Percentiles rank a stretch among this genome's conserved stretches.
Evolutionary conservation across 1,140 invertebrate genomes (phyloP).

Genomic region (Eubasilissa regina): DNA sequence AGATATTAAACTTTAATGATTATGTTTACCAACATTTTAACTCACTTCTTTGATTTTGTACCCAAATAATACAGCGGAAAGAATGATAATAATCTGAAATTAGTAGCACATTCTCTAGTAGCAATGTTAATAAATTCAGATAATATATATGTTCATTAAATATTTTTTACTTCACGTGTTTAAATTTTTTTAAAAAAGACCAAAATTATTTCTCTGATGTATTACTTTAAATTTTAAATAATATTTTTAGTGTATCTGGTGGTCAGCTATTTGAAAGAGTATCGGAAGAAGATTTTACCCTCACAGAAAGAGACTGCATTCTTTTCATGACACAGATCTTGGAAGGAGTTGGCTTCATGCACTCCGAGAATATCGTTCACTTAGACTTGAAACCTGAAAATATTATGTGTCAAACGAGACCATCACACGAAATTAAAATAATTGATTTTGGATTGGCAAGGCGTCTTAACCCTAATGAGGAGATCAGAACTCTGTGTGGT

Average conservation of each 20-base stretch:
- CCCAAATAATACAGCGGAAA: too few species aligned
- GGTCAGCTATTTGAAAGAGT: conserved; percentile 95
- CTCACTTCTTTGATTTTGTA: too few species aligned
- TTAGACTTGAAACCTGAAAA: conserved; percentile 96
- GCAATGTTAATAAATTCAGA: background rate
- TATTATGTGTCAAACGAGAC: conserved; percentile 89
- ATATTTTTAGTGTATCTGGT: conserved; percentile 84
- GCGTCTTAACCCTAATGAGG: conserved; percentile 79
- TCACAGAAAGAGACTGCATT: conserved; percentile 92
- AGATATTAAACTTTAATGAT: too few species aligned
- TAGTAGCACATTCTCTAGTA: too few species aligned
- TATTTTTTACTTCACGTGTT: too few species aligned
- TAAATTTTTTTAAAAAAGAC: too few species aligned
- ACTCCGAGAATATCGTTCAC: conserved; percentile 88
- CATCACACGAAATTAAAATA: conserved; percentile 86
- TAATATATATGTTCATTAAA: background rate
- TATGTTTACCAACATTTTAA: too few species aligned
- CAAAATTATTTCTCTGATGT: too few species aligned
- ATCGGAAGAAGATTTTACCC: conserved; percentile 91
- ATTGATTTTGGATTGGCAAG: conserved; percentile 94
- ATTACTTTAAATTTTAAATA: too few species aligned
- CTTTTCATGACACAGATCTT: conserved; percentile 94
- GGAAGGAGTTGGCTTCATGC: conserved; percentile 92
- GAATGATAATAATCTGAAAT: too few species aligned
- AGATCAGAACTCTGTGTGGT: conserved; percentile 88